phyloP scores from a whole-genome alignment of 2,797 vertebrate genomes.

The Austrolebias charrua region DNA sequence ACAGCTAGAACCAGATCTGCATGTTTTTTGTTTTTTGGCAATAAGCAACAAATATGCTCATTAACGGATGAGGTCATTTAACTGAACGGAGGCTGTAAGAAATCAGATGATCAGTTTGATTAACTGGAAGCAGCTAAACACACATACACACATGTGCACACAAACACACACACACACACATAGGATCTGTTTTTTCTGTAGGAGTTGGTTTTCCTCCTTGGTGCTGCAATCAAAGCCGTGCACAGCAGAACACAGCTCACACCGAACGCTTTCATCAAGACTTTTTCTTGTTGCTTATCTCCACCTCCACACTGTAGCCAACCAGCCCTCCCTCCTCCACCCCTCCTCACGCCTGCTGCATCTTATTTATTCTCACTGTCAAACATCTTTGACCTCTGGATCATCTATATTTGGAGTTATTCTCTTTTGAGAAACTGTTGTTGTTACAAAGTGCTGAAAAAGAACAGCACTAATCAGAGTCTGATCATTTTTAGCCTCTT shows the following conservation, averaged over 20 bases:
- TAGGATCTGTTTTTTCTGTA: slow-evolving; percentile 8
- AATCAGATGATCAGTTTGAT: slow-evolving; percentile 46
- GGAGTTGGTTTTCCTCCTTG: slow-evolving; percentile 43
- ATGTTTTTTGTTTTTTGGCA: too few relatives aligned
- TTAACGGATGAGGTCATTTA: slow-evolving; percentile 44
- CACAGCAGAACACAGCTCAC: slow-evolving; percentile 37
- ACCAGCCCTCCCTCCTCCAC: slow-evolving; percentile 9
- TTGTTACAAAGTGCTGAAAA: slow-evolving; percentile 11
- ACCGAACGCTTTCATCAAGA: slow-evolving; percentile 55
- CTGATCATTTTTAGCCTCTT: background rate
- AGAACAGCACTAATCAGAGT: background rate
- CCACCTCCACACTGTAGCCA: slow-evolving; percentile 52
- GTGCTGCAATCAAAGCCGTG: slow-evolving; percentile 59
- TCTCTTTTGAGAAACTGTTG: slow-evolving; percentile 3
- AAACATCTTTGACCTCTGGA: slow-evolving; percentile 12
- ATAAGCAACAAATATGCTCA: background rate
- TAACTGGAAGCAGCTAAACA: slow-evolving; percentile 11
- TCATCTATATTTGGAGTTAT: background rate
- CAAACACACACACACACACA: slow-evolving; percentile 2
- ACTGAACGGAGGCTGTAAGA: slow-evolving; percentile 51
- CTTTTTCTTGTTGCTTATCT: slow-evolving; percentile 32
- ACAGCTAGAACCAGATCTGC: too few relatives aligned
- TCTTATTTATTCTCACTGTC: slow-evolving; percentile 35
- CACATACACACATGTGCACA: background rate
- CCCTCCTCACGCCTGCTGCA: slow-evolving; percentile 28